Conservation (phyloP, 1,140 invertebrate species). For the Lysiphlebus fabarum region DNA sequence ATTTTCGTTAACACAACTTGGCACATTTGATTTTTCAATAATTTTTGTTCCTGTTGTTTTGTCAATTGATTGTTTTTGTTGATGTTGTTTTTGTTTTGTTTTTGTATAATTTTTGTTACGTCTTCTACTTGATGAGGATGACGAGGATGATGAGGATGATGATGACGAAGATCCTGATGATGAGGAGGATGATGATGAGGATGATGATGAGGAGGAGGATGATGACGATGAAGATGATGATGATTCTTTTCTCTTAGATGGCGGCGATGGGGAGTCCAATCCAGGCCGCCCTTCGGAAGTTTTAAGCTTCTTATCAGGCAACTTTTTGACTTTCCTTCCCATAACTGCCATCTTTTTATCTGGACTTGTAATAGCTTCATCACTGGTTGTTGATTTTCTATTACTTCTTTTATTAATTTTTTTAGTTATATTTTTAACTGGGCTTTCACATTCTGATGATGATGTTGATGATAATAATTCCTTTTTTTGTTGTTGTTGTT, state of each 20-base stretch:
- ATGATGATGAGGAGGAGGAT: slow-evolving; percentile 3
- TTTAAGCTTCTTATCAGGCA: slow-evolving; percentile 82
- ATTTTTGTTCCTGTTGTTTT: slow-evolving; percentile 25
- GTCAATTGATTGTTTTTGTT: slow-evolving; percentile 28
- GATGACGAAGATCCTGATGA: slow-evolving; percentile 4
- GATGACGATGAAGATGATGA: slow-evolving; percentile 21
- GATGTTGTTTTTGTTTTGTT: slow-evolving; percentile 26
- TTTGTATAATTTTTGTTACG: too few species aligned
- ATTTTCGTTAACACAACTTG: slow-evolving; percentile 58
- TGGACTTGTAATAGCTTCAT: slow-evolving; percentile 25
- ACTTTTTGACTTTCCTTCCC: slow-evolving; percentile 62
- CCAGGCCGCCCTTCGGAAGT: slow-evolving; percentile 77
- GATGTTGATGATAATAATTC: slow-evolving; percentile 37
- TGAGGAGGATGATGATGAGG: slow-evolving; percentile 2
- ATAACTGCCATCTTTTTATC: slow-evolving; percentile 44
- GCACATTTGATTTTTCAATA: slow-evolving; percentile 42
- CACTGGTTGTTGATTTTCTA: slow-evolving; percentile 20
- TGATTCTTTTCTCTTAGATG: slow-evolving; percentile 72
- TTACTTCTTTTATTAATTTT: slow-evolving; percentile 22
- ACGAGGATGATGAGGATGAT: neutral
- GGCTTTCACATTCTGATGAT: slow-evolving; percentile 46
- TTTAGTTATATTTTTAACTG: slow-evolving; percentile 20
- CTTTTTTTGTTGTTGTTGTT: too few species aligned
- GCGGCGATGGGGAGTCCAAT: slow-evolving; percentile 68
- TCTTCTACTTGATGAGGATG: too few species aligned